phyloP scores from a whole-genome alignment of 2,888 invertebrate species.

The Desoria tigrina region DNA sequence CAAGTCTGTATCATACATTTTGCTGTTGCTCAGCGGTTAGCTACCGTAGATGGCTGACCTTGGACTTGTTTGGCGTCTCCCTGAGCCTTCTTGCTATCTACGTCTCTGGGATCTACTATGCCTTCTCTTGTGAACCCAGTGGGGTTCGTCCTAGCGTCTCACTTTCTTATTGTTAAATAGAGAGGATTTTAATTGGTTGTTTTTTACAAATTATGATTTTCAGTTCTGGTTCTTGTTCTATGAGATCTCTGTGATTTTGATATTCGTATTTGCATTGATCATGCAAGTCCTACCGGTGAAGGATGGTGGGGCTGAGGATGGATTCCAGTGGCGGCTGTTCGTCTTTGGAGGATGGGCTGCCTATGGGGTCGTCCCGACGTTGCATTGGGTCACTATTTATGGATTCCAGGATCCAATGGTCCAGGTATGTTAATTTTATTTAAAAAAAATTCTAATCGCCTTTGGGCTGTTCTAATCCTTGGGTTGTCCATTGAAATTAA shows the following conservation, averaged over 20 bases:
- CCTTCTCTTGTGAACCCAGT: no score
- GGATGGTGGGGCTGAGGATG: no score
- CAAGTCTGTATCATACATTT: constrained; percentile 91
- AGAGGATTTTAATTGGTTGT: no score
- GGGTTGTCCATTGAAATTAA: no score
- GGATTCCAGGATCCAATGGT: constrained; percentile 84
- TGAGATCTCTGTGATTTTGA: constrained; percentile 75
- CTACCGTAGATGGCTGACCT: constrained; percentile 81
- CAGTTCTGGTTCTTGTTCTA: constrained; percentile 79
- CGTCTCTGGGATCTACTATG: constrained; percentile 81
- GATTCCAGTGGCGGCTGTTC: constrained; percentile 64
- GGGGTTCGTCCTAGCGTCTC: constrained; percentile 95
- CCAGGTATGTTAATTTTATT: constrained; percentile 61
- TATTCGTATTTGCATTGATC: constrained; percentile 76
- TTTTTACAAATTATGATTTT: constrained; percentile 1
- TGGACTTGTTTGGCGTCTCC: constrained; percentile 91
- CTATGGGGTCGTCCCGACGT: constrained; percentile 85
- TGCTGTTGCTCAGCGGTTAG: constrained; percentile 86
- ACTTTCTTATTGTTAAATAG: constrained; percentile 61
- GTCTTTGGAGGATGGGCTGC: constrained; percentile 84
- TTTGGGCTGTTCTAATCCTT: no score
- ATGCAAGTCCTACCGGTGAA: constrained; percentile 41
- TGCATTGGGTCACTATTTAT: constrained; percentile 87
- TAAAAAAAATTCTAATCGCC: no score
- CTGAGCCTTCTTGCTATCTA: constrained; percentile 90